Evolutionary conservation across 2,797 vertebrate genomes (phyloP).

Genomic region (Sibirionetta formosa): DNA sequence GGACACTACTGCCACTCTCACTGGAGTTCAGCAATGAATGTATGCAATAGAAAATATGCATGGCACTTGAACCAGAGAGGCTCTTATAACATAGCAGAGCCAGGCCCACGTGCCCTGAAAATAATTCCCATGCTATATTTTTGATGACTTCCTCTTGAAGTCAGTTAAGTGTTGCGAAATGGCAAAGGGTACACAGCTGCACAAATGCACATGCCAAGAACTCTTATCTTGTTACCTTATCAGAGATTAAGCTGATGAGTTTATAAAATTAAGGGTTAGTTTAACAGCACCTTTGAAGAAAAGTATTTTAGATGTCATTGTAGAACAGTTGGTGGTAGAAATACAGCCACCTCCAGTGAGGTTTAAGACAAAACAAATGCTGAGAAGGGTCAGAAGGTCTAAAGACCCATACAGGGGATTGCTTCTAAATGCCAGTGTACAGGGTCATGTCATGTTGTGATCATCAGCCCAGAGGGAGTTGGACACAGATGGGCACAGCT

Average conservation of each 20-base stretch:
- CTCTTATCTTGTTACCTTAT: constrained; percentile 42
- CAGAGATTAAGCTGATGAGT: constrained; percentile 1
- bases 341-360: background rate
- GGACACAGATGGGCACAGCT: background rate
- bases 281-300: constrained; percentile 18
- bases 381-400: constrained; percentile 6
- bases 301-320: background rate
- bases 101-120: background rate
- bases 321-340: background rate
- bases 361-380: background rate
- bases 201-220: background rate
- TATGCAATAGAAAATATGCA: constrained; percentile 44
- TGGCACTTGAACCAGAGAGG: constrained; percentile 44
- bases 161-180: constrained; percentile 11
- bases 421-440: background rate
- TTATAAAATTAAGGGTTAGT: constrained; percentile 37
- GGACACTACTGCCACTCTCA: constrained; percentile 67
- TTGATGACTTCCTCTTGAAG: constrained; percentile 48
- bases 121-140: constrained; percentile 44
- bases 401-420: background rate
- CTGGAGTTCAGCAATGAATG: constrained; percentile 11
- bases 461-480: background rate
- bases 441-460: background rate
- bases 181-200: constrained; percentile 58
- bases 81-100: constrained; percentile 18